Base-by-base conservation (phyloP, 2,797 vertebrate species). In the Sebastes trivittatus region DNA sequence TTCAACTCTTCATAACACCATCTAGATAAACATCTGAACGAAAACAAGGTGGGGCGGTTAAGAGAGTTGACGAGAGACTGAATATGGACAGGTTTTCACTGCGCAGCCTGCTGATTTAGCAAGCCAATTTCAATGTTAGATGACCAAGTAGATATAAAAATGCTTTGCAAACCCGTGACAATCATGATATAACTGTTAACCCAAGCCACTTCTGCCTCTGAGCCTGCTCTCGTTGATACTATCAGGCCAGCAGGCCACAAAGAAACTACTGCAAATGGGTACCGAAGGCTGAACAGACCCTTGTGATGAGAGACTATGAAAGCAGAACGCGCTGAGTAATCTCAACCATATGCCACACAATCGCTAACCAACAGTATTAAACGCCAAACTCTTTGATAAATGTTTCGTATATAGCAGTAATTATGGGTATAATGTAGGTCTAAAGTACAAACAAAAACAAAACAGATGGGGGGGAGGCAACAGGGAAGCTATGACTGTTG, bases 401-500 rank as follows among this genome's bases (percentile, higher is more conserved):
- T 88, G 88, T 81, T 56, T 88, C 78, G 81, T 80, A 79, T 87
- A 79, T 87, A 87, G 46, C 75, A 9, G 66, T 87, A 85, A 74
- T 69, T 56, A 77, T 81, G 74, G 58, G 72, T 92, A 89, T 87
- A 83, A 90, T 81, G 81, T 74, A n/a, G 72, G 79, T 93, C 82
- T 92, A 92, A 89, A 23, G 56, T 76, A 92, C 78, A 93, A 91
- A 90, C 93, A 90, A 95, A 94, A 95, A 90, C 60, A 85, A 75
- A 87, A 89, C 73, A 80, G 74, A 70, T 80, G 77, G 55, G 59
- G 72, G 70, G 55, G 70, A 20, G 74, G 7, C 18, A 34, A 70
- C 5, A 22, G 67, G 73, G 63, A 89, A 94, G 94, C 95, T 96
- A 96, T 88, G 95, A 96, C 81, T 92, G 92, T 18, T 90, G 87